phyloP scores from a whole-genome alignment of 2,113 vertebrate genomes.

The Oncorhynchus masou region DNA sequence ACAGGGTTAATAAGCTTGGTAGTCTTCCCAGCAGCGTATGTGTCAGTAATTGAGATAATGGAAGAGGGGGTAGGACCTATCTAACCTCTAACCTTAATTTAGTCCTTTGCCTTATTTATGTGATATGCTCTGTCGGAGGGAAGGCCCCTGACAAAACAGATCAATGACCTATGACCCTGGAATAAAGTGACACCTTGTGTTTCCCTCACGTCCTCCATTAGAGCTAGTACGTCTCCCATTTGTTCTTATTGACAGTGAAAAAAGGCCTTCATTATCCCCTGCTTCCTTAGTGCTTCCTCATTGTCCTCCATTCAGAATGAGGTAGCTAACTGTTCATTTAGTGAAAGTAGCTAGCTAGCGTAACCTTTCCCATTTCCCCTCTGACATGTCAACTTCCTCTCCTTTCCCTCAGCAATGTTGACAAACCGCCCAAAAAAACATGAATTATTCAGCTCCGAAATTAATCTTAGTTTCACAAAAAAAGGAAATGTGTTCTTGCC shows the following conservation, averaged over 20 bases:
- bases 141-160: conserved; percentile 78
- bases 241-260: conserved; percentile 42
- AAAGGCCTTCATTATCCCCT: conserved; percentile 31
- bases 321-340: too few relatives aligned
- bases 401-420: conserved; percentile 11
- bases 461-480: conserved; percentile 35
- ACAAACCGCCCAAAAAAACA: conserved; percentile 18
- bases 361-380: not conserved
- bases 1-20: conserved; percentile 85
- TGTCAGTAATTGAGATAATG: conserved; percentile 87
- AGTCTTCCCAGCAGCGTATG: conserved; percentile 76
- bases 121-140: conserved; percentile 55
- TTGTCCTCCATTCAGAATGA: too few relatives aligned
- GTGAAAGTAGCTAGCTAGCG: too few relatives aligned
- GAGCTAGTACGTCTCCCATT: conserved; percentile 40
- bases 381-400: conserved; percentile 3
- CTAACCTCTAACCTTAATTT: conserved; percentile 86
- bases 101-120: conserved; percentile 76
- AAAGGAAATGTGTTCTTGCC: conserved; percentile 38
- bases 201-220: conserved; percentile 51
- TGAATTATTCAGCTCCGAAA: conserved; percentile 51
- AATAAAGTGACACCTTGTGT: conserved; percentile 74
- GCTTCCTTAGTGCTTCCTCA: conserved; percentile 1
- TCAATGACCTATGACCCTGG: conserved; percentile 74
- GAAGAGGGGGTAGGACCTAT: conserved; percentile 83